phyloP scores from a whole-genome alignment of 1,140 invertebrate species.

The Forficula auricularia region DNA sequence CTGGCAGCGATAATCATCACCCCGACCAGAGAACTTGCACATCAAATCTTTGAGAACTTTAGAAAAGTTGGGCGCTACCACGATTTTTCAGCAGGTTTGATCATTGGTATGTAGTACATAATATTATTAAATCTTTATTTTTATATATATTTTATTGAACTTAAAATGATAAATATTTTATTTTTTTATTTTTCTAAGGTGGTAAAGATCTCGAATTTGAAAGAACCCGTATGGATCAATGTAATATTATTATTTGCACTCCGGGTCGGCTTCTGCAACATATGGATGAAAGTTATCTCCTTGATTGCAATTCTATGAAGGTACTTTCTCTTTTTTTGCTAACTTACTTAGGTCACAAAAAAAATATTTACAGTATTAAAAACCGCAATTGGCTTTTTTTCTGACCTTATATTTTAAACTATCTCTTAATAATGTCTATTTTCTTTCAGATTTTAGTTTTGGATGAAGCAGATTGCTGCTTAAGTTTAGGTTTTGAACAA shows the following conservation, averaged over 20 bases:
- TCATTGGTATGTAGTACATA: too few relatives aligned
- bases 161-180: background rate
- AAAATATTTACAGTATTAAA: too few relatives aligned
- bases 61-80: constrained; percentile 75
- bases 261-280: constrained; percentile 90
- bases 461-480: constrained; percentile 90
- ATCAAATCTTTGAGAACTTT: constrained; percentile 91
- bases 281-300: constrained; percentile 89
- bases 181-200: constrained; percentile 18
- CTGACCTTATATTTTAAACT: background rate
- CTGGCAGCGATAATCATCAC: constrained; percentile 90
- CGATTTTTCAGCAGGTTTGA: constrained; percentile 84
- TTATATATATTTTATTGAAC: constrained; percentile 1
- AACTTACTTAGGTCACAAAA: too few relatives aligned
- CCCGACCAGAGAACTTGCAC: constrained; percentile 89
- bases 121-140: too few relatives aligned
- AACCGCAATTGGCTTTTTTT: too few relatives aligned
- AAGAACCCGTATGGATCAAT: constrained; percentile 61
- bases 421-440: constrained; percentile 1
- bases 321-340: too few relatives aligned
- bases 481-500: constrained; percentile 85
- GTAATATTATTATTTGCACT: constrained; percentile 93
- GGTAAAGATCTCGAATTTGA: constrained; percentile 84
- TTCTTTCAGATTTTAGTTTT: constrained; percentile 50
- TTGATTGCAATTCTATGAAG: constrained; percentile 69